Percentiles rank a stretch among this genome's conserved stretches.
phyloP scores from a whole-genome alignment of 2,797 vertebrate genomes.

The Channallabes apus region DNA sequence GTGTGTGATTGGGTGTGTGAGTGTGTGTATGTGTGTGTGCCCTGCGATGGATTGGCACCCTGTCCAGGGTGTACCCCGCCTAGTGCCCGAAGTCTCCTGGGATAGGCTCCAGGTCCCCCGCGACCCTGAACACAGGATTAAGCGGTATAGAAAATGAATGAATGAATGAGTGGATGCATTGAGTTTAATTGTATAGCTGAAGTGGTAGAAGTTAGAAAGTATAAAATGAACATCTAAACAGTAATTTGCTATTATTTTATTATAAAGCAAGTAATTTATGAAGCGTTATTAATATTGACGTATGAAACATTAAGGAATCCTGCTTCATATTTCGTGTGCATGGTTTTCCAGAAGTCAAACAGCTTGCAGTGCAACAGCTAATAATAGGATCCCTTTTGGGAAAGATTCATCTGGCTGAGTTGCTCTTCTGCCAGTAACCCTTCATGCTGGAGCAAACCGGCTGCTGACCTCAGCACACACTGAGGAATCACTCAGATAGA shows the following conservation, averaged over 20 bases:
- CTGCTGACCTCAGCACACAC: conserved; percentile 37
- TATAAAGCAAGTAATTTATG: not conserved
- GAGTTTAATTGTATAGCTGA: not conserved
- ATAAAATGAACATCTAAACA: not conserved
- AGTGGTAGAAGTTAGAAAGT: not conserved
- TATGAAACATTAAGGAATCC: not conserved
- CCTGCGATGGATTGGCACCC: no score
- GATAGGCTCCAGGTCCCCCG: no score
- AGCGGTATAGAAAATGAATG: no score
- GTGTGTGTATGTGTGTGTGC: no score
- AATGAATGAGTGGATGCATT: no score
- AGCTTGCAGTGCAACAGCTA: not conserved
- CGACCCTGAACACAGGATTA: no score
- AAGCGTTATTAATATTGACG: not conserved
- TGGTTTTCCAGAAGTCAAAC: not conserved
- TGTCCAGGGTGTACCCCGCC: no score
- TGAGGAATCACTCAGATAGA: conserved; percentile 39
- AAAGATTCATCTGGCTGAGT: conserved; percentile 5
- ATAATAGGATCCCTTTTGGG: conserved; percentile 13
- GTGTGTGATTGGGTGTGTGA: no score
- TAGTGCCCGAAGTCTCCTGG: no score
- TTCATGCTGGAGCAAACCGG: conserved; percentile 20
- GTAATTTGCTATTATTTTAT: no score
- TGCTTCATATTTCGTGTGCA: not conserved
- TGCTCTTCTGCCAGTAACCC: not conserved